Percentiles rank a stretch among this genome's conserved stretches.
Evolutionary conservation across 2,888 invertebrate species (phyloP).

Genomic region (Xylophagus ater): DNA sequence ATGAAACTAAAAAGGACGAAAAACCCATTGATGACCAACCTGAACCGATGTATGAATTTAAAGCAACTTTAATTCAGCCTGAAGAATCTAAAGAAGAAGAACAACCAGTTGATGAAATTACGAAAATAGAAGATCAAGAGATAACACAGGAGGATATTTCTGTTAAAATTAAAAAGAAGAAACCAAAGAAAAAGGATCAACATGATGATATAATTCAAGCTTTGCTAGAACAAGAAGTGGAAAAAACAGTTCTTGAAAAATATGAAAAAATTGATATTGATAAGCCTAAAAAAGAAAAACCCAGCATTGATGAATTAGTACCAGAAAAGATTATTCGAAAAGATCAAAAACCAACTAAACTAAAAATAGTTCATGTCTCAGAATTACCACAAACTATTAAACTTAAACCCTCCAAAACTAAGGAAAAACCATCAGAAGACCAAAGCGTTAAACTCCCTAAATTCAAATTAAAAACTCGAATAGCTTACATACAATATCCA

Average conservation of each 20-base stretch:
- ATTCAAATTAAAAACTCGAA: slow-evolving; percentile 54
- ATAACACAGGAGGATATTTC: no score
- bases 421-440: slow-evolving; percentile 41
- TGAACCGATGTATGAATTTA: slow-evolving; percentile 25
- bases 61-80: no score
- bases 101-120: no score
- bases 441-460: slow-evolving; percentile 53
- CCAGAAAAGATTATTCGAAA: slow-evolving; percentile 50
- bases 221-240: slow-evolving; percentile 34
- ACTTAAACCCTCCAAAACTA: slow-evolving; percentile 42
- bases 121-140: no score
- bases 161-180: slow-evolving; percentile 31
- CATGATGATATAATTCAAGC: slow-evolving; percentile 34
- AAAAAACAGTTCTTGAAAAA: slow-evolving; percentile 39
- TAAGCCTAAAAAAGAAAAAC: slow-evolving; percentile 29
- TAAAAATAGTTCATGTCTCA: slow-evolving; percentile 48
- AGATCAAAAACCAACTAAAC: slow-evolving; percentile 50
- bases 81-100: slow-evolving; percentile 14
- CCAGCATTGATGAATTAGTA: slow-evolving; percentile 27
- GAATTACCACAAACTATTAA: slow-evolving; percentile 53
- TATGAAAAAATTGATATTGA: slow-evolving; percentile 38
- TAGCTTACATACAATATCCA: slow-evolving; percentile 53
- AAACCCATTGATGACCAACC: slow-evolving; percentile 12
- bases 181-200: slow-evolving; percentile 25
- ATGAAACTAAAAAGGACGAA: slow-evolving; percentile 9